These are phyloP conservation scores for Saguinus midas DNA, from an alignment of 2,113 vertebrate species.

Conservation along the genomic window DNA sequence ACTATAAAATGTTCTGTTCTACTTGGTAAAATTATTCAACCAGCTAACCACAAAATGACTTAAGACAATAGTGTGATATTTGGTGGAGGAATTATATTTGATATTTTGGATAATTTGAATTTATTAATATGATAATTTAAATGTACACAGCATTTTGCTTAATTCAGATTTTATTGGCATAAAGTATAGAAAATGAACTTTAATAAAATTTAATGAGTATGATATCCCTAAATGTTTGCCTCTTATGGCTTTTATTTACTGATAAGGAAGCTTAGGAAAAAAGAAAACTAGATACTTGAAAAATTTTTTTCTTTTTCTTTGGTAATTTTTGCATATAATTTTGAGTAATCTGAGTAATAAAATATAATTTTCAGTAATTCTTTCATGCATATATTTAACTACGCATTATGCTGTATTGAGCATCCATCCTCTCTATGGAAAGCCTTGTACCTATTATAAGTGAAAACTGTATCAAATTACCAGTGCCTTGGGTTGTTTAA, in stretches of 20 bases:
- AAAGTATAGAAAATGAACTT: constrained; percentile 28
- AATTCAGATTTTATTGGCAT: constrained; percentile 24
- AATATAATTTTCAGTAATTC: constrained; percentile 4
- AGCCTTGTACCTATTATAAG: not conserved
- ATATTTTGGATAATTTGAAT: constrained; percentile 33
- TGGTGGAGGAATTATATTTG: not conserved
- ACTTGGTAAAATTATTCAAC: constrained; percentile 36
- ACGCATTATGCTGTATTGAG: not conserved
- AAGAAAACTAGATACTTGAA: not conserved
- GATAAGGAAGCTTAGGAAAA: not conserved
- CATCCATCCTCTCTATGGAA: not conserved
- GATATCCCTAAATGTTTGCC: not conserved
- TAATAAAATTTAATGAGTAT: not conserved
- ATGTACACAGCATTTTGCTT: not conserved
- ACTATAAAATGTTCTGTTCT: constrained; percentile 41
- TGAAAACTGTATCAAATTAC: not conserved
- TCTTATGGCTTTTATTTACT: not conserved
- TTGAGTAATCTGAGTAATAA: not conserved
- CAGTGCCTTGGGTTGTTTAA: not conserved
- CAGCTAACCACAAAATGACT: constrained; percentile 45
- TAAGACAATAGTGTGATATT: not conserved
- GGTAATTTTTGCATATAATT: not conserved
- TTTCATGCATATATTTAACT: not conserved
- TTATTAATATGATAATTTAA: constrained; percentile 23
- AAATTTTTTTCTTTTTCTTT: not conserved